Conservation (phyloP, 2,113 vertebrate genomes). For the Seriola dumerili region DNA sequence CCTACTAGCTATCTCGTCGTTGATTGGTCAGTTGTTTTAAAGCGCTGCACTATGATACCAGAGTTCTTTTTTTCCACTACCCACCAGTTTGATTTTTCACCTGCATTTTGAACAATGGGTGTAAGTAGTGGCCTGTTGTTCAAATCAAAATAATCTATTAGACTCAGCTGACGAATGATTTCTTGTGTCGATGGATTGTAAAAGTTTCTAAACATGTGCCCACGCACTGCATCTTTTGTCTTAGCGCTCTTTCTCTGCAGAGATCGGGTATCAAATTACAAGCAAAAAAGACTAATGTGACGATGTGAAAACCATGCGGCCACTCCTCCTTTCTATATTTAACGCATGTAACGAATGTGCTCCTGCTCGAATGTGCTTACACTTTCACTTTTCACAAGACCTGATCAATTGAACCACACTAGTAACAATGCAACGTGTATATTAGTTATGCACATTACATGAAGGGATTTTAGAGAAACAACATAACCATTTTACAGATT, state of each 20-base stretch:
- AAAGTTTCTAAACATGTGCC: constrained; percentile 17
- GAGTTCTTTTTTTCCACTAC: constrained; percentile 1
- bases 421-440: neutral
- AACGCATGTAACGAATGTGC: constrained; percentile 50
- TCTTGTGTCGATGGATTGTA: neutral
- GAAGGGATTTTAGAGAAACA: neutral
- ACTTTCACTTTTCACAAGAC: constrained; percentile 34
- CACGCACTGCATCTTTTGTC: constrained; percentile 58
- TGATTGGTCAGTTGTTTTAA: constrained; percentile 79
- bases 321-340: constrained; percentile 78
- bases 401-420: neutral
- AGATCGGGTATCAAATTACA: constrained; percentile 74
- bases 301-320: constrained; percentile 54
- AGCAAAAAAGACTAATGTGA: constrained; percentile 36
- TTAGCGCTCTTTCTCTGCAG: constrained; percentile 46
- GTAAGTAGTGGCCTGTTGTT: neutral
- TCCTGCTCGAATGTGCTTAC: constrained; percentile 17
- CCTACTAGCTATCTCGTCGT: constrained; percentile 9
- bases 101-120: constrained; percentile 43
- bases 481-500: neutral
- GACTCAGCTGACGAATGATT: neutral
- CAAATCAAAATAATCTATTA: neutral
- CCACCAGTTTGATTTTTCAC: constrained; percentile 39
- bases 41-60: constrained; percentile 56
- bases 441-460: neutral